These are phyloP conservation scores for Tenebrosternarchus preto DNA, from an alignment of 2,113 vertebrate genomes.

Conservation along the genomic window DNA sequence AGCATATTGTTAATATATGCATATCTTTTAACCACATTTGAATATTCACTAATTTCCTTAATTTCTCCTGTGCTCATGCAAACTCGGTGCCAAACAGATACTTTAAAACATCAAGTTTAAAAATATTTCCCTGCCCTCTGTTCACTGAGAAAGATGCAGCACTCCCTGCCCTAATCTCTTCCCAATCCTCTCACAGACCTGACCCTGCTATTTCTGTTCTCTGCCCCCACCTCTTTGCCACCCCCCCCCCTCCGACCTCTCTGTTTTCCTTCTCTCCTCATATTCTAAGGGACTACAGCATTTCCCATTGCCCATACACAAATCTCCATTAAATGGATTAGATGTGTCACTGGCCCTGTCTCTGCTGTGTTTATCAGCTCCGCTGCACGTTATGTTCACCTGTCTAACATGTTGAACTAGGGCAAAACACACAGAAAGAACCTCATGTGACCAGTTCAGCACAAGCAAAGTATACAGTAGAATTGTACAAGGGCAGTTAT, in stretches of 20 bases:
- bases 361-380: conserved; percentile 37
- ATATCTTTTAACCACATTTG: background rate
- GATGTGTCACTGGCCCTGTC: background rate
- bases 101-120: conserved; percentile 50
- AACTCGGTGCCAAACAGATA: background rate
- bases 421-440: conserved; percentile 25
- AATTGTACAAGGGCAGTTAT: background rate
- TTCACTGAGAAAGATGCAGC: conserved; percentile 55
- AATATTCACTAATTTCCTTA: background rate
- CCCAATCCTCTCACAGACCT: conserved; percentile 75
- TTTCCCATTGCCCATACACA: conserved; percentile 12
- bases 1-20: background rate
- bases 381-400: too few relatives aligned
- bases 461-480: background rate
- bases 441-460: background rate
- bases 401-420: conserved; percentile 16
- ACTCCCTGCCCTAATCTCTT: conserved; percentile 73
- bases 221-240: conserved; percentile 50
- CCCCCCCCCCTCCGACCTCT: background rate
- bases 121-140: conserved; percentile 10
- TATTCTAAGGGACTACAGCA: conserved; percentile 7
- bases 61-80: background rate
- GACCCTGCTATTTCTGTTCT: conserved; percentile 64
- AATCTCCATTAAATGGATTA: conserved; percentile 26
- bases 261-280: background rate